Conservation (phyloP, 2,113 vertebrate species). For the Cyanistes caeruleus region DNA sequence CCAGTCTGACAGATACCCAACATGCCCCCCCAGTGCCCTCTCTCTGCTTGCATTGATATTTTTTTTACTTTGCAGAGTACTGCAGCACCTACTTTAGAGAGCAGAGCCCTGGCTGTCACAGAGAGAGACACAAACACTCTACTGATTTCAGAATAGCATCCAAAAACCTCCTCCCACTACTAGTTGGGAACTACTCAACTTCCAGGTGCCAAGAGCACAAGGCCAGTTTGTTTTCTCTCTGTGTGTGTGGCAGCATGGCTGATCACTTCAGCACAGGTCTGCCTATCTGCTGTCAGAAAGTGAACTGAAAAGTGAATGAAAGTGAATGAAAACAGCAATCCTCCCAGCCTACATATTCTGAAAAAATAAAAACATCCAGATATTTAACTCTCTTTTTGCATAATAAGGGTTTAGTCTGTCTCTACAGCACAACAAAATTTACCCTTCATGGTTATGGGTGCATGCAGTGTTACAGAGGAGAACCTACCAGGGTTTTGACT, state of each 20-base stretch:
- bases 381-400: neutral
- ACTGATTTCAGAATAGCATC: neutral
- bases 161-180: neutral
- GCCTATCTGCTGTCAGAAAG: neutral
- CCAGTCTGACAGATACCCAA: rapidly evolving
- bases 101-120: neutral
- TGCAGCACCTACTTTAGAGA: neutral
- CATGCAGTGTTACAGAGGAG: neutral
- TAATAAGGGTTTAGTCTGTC: neutral
- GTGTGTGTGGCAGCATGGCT: neutral
- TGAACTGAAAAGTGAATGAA: neutral
- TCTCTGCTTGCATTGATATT: neutral
- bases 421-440: neutral
- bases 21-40: rapidly evolving
- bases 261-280: neutral
- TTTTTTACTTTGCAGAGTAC: neutral
- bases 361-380: neutral
- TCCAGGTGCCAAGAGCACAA: neutral
- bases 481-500: neutral
- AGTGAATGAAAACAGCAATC: neutral
- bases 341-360: neutral
- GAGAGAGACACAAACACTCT: neutral
- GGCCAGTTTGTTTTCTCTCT: neutral
- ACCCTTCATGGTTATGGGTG: neutral
- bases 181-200: neutral